Percentiles rank a stretch among this genome's conserved stretches.
Evolutionary conservation across 2,888 invertebrate species (phyloP).

Genomic region (Pristionchus fissidentatus): DNA sequence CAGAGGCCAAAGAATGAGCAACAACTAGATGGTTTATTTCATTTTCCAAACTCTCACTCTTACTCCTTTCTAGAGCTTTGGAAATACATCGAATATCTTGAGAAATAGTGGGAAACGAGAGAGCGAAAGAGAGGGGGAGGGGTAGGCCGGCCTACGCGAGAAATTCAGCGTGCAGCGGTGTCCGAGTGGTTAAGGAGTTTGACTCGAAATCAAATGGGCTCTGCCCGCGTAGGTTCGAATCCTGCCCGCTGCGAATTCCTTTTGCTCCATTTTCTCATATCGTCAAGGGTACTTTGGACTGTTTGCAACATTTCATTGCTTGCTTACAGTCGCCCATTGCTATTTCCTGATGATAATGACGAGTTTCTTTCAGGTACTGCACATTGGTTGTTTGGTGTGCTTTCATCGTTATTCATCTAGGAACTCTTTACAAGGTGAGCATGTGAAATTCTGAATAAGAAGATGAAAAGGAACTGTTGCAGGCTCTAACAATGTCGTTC

Average conservation of each 20-base stretch:
- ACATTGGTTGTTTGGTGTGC: conserved; percentile 86
- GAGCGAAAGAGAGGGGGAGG: not conserved
- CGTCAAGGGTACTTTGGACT: not conserved
- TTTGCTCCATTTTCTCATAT: not conserved
- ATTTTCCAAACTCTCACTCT: not conserved
- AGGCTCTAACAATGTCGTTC: conserved; percentile 49
- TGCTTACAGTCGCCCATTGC: not conserved
- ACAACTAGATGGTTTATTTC: not conserved
- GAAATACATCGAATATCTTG: not conserved
- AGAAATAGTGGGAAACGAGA: not conserved
- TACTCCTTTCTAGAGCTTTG: not conserved
- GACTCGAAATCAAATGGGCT: conserved; percentile 56
- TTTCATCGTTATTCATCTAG: conserved; percentile 96
- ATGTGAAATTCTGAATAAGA: not conserved
- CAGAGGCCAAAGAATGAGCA: not conserved
- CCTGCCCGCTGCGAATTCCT: conserved; percentile 49
- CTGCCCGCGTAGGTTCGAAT: conserved; percentile 56
- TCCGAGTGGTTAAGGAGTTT: conserved; percentile 51
- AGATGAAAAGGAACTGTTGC: not conserved
- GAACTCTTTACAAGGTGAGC: conserved; percentile 80
- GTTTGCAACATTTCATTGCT: not conserved
- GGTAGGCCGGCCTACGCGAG: not conserved
- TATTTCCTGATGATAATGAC: not conserved
- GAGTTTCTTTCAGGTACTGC: conserved; percentile 70
- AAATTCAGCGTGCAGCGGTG: conserved; percentile 34